Percentiles rank a stretch among this genome's conserved stretches.
phyloP scores from a whole-genome alignment of 2,888 invertebrate species.

The Synanthedon tipuliformis region DNA sequence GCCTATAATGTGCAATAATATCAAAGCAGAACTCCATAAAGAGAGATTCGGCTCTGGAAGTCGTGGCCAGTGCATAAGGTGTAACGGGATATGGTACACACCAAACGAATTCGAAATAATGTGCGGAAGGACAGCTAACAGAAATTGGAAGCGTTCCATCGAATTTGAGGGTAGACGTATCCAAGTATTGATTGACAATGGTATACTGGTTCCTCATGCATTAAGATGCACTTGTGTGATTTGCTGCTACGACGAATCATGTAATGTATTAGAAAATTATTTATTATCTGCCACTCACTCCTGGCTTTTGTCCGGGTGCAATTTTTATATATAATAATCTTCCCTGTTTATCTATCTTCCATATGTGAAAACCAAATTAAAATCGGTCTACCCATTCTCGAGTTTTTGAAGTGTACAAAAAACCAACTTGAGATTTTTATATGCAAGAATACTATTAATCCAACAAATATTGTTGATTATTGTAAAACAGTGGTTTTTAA shows the following conservation, averaged over 20 bases:
- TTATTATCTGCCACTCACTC: too few relatives aligned
- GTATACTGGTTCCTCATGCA: slow-evolving; percentile 91
- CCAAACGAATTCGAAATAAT: slow-evolving; percentile 95
- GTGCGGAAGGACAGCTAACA: slow-evolving; percentile 93
- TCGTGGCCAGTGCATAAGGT: slow-evolving; percentile 90
- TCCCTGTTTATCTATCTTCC: too few relatives aligned
- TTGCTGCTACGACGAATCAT: slow-evolving; percentile 93
- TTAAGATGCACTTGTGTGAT: slow-evolving; percentile 96
- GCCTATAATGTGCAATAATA: slow-evolving; percentile 84
- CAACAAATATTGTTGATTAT: too few relatives aligned
- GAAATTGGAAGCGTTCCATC: slow-evolving; percentile 97
- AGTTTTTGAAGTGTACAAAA: too few relatives aligned
- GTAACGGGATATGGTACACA: slow-evolving; percentile 88
- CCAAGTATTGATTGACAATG: slow-evolving; percentile 92
- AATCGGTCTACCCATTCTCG: too few relatives aligned
- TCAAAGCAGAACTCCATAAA: slow-evolving; percentile 92
- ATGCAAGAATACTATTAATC: too few relatives aligned
- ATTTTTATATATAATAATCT: too few relatives aligned
- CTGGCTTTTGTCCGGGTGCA: too few relatives aligned
- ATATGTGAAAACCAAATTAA: too few relatives aligned
- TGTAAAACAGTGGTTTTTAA: background rate
- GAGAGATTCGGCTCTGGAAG: slow-evolving; percentile 91
- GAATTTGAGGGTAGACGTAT: slow-evolving; percentile 92
- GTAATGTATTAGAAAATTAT: slow-evolving; percentile 27
- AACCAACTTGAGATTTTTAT: too few relatives aligned